Conservation (phyloP, 2,113 vertebrate genomes). For the Sitta europaea region DNA sequence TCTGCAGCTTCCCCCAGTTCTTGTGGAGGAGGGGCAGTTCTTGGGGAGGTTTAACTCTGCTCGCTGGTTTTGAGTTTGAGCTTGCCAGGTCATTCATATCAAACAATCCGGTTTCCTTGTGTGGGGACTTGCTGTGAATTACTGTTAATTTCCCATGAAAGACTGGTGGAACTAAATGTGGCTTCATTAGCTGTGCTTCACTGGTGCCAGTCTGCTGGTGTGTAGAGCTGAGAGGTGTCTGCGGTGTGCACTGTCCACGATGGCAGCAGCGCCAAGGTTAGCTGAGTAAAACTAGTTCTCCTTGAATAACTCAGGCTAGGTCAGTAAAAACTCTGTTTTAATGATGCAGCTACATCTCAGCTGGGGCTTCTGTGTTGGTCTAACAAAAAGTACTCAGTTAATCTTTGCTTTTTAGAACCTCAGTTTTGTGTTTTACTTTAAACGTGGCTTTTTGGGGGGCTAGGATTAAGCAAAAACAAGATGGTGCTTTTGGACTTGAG, state of each 20-base stretch:
- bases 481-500: background rate
- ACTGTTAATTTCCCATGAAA: background rate
- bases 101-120: background rate
- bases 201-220: background rate
- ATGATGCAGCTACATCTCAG: background rate
- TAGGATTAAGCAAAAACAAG: background rate
- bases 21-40: background rate
- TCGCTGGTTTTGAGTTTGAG: background rate
- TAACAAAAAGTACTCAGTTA: background rate
- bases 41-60: background rate
- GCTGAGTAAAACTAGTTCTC: background rate
- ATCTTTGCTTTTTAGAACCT: background rate
- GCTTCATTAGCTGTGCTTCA: background rate
- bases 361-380: background rate
- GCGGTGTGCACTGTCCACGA: background rate
- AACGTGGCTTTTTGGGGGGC: rapidly evolving
- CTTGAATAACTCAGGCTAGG: background rate
- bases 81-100: background rate
- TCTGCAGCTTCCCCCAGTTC: background rate
- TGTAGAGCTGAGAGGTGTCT: background rate
- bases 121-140: background rate
- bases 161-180: background rate
- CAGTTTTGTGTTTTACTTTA: background rate
- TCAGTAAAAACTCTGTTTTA: background rate
- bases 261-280: background rate